Conservation (phyloP, 2,113 vertebrate genomes). For the Propithecus coquereli region DNA sequence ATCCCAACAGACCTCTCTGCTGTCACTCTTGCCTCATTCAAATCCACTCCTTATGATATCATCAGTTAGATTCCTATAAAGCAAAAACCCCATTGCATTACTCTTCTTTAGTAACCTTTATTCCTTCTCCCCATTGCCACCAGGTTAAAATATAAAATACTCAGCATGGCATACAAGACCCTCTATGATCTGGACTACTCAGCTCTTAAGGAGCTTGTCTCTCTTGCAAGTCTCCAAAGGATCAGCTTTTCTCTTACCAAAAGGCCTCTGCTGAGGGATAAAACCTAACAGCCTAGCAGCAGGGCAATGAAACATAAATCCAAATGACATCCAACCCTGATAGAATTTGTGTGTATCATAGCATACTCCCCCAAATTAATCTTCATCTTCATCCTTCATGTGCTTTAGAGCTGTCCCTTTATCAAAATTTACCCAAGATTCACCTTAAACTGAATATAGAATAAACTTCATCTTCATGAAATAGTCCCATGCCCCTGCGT, state of each 20-base stretch:
- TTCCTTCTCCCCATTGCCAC: not conserved
- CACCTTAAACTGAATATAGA: not conserved
- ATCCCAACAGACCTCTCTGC: not conserved
- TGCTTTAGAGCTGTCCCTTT: not conserved
- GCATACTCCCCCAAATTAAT: not conserved
- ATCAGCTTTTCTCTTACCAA: not conserved
- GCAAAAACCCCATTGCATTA: not conserved
- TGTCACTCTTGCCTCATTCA: not conserved
- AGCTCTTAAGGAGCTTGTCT: not conserved
- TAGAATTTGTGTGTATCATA: not conserved
- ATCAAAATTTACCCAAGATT: slow-evolving; percentile 9
- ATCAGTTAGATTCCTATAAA: not conserved
- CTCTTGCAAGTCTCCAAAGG: not conserved
- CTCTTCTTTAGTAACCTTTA: not conserved
- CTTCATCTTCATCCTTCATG: not conserved
- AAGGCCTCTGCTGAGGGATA: not conserved
- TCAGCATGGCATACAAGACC: not conserved
- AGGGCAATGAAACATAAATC: not conserved
- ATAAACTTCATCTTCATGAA: not conserved
- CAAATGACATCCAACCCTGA: slow-evolving; percentile 3
- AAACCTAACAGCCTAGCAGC: not conserved
- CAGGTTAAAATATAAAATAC: not conserved
- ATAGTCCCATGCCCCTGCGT: not conserved
- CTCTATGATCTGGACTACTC: not conserved
- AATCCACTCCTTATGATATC: not conserved